Evolutionary conservation across 1,140 invertebrate species (phyloP).

Genomic region (Philaenus spumarius): DNA sequence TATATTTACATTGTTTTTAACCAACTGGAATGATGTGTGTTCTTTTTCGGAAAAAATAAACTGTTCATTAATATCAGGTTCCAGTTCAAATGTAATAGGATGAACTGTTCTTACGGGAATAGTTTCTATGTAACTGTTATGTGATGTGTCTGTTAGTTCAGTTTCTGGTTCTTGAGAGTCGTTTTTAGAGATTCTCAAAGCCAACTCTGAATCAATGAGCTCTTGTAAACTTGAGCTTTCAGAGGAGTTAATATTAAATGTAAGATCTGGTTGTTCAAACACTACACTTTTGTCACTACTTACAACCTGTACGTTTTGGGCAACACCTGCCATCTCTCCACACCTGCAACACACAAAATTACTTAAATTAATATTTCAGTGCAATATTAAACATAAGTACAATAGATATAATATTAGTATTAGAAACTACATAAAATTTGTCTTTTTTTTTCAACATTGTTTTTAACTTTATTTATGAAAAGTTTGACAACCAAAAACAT

Average conservation of each 20-base stretch:
- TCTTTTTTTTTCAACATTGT: too few relatives aligned
- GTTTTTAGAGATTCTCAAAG: slow-evolving; percentile 3
- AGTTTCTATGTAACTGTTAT: too few relatives aligned
- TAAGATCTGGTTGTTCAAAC: slow-evolving; percentile 16
- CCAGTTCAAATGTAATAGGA: background rate
- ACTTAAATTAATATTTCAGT: background rate
- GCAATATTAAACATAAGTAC: too few relatives aligned
- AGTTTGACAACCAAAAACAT: too few relatives aligned
- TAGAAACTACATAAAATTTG: too few relatives aligned
- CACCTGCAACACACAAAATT: slow-evolving; percentile 20
- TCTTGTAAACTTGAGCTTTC: slow-evolving; percentile 25
- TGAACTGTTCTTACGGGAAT: background rate
- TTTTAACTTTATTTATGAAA: too few relatives aligned
- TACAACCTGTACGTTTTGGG: slow-evolving; percentile 15
- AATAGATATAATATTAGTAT: too few relatives aligned
- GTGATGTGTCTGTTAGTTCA: too few relatives aligned
- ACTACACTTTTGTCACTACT: slow-evolving; percentile 23
- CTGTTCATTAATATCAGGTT: background rate
- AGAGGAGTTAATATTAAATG: slow-evolving; percentile 6
- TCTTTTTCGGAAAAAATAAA: slow-evolving; percentile 1
- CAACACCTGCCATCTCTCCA: slow-evolving; percentile 24
- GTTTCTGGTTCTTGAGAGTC: too few relatives aligned
- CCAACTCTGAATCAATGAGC: slow-evolving; percentile 27
- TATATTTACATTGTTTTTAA: slow-evolving; percentile 5
- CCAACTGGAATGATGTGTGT: background rate